Conservation (phyloP, 2,888 invertebrate genomes). For the Plagiodera versicolora region DNA sequence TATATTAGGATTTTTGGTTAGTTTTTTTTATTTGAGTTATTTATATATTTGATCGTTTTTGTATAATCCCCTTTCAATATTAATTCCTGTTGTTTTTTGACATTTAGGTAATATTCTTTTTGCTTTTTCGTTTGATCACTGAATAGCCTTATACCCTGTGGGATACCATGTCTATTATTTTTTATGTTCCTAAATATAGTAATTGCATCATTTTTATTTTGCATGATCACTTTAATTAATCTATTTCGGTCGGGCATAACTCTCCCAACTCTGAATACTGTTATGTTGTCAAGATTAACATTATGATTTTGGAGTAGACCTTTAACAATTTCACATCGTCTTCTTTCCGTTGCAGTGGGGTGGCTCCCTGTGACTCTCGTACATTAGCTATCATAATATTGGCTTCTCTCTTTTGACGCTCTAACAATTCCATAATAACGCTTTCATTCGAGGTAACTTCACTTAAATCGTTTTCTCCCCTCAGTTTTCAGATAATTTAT, state of each 20-base stretch:
- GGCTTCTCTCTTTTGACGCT: background rate
- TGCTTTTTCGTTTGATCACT: constrained; percentile 1
- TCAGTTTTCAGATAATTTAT: background rate
- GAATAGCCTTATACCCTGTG: background rate
- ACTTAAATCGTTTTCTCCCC: background rate
- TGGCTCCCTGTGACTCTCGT: background rate
- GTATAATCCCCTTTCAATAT: background rate
- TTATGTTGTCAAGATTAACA: background rate
- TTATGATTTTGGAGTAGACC: background rate
- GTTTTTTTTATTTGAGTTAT: background rate
- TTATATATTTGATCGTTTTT: background rate
- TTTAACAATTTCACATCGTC: background rate
- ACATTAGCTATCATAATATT: constrained; percentile 5
- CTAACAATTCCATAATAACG: background rate
- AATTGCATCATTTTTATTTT: constrained; percentile 2
- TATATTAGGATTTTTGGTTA: constrained; percentile 2
- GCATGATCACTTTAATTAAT: too few species aligned
- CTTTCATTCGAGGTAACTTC: background rate
- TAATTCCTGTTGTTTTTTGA: background rate
- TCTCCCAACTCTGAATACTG: constrained; percentile 4
- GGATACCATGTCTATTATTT: too few species aligned
- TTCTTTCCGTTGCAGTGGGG: background rate
- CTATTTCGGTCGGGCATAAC: background rate
- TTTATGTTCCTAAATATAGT: too few species aligned
- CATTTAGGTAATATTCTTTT: background rate